Percentiles rank a stretch among this genome's conserved stretches.
Evolutionary conservation across 2,113 vertebrate genomes (phyloP).

Genomic region (Malurus cyaneus): DNA sequence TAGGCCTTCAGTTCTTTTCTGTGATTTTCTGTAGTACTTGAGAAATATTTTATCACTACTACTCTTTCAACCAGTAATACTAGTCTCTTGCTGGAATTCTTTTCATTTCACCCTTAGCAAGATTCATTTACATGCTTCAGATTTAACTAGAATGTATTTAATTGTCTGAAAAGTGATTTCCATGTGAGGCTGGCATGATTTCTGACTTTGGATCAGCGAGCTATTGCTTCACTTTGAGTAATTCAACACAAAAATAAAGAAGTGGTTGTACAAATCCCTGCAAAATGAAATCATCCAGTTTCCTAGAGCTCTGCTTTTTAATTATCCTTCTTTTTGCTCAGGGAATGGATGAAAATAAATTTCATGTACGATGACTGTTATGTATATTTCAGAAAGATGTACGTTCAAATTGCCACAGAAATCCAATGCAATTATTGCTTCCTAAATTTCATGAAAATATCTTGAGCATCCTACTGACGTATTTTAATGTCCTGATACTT

Average conservation of each 20-base stretch:
- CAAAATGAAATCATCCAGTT: conserved; percentile 20
- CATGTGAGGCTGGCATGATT: background rate
- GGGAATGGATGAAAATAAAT: conserved; percentile 18
- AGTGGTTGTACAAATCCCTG: background rate
- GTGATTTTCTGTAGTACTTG: background rate
- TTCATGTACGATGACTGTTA: background rate
- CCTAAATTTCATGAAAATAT: background rate
- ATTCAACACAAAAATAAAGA: conserved; percentile 28
- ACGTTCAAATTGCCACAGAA: background rate
- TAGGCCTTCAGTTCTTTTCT: conserved; percentile 1
- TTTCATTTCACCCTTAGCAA: background rate
- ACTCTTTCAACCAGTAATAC: background rate
- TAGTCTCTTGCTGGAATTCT: background rate
- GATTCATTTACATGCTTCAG: background rate
- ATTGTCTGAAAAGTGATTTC: background rate
- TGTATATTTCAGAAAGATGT: background rate
- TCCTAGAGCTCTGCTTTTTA: conserved; percentile 22
- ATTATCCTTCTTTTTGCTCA: background rate
- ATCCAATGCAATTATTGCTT: background rate
- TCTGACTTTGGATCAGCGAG: conserved; percentile 9
- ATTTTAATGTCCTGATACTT: background rate
- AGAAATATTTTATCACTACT: background rate
- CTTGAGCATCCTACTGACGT: background rate
- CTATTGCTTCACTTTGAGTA: conserved; percentile 17
- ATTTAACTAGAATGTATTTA: background rate